phyloP scores from a whole-genome alignment of 2,113 vertebrate genomes.

The Bufo bufo region DNA sequence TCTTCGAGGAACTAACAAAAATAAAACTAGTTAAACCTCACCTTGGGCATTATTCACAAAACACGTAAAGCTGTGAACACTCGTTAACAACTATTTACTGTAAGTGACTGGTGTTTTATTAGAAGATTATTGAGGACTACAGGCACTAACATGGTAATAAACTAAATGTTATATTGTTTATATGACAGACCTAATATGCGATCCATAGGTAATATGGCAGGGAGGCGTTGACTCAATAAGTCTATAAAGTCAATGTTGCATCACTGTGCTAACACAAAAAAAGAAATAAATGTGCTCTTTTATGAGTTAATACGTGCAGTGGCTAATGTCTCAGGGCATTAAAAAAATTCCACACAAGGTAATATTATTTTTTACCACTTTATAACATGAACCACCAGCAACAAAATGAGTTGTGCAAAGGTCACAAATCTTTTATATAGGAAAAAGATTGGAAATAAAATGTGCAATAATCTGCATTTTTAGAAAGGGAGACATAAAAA shows the following conservation, averaged over 20 bases:
- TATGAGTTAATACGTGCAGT: conserved; percentile 57
- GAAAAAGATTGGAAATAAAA: conserved; percentile 33
- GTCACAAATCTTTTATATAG: conserved; percentile 30
- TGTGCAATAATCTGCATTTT: conserved; percentile 21
- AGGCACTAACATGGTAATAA: conserved; percentile 49
- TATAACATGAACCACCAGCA: conserved; percentile 35
- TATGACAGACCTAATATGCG: conserved; percentile 40
- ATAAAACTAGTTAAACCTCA: conserved; percentile 39
- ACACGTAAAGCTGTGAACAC: conserved; percentile 7
- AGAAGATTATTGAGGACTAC: conserved; percentile 53
- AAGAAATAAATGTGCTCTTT: conserved; percentile 38
- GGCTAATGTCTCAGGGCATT: conserved; percentile 50
- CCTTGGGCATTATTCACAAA: conserved; percentile 45
- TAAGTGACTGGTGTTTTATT: conserved; percentile 47
- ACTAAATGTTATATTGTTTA: conserved; percentile 40
- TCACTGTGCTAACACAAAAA: conserved; percentile 53
- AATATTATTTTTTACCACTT: conserved; percentile 52
- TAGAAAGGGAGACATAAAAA: conserved; percentile 1
- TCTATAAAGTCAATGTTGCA: conserved; percentile 53
- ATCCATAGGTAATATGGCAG: conserved; percentile 29
- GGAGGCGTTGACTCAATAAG: conserved; percentile 26
- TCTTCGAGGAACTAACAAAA: neutral
- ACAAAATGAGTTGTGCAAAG: conserved; percentile 18
- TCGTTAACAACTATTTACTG: conserved; percentile 53
- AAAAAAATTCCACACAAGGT: conserved; percentile 53